phyloP scores from a whole-genome alignment of 2,797 vertebrate species.

The Masticophis lateralis region DNA sequence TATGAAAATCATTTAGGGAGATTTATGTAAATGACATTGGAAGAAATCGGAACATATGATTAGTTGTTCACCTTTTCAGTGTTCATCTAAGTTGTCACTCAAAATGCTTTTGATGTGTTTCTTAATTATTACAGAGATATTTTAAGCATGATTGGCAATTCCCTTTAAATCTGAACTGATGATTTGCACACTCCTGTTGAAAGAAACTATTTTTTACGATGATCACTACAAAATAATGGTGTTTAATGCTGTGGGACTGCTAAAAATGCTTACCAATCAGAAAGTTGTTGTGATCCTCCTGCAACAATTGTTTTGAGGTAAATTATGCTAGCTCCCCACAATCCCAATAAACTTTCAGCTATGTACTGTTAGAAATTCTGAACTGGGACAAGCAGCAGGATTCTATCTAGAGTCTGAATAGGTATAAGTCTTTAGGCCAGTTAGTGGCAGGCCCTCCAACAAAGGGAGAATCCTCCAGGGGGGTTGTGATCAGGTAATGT shows the following conservation, averaged over 20 bases:
- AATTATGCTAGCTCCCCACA: background rate
- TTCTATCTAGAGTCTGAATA: background rate
- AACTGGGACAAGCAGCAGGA: background rate
- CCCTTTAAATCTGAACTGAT: background rate
- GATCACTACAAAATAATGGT: background rate
- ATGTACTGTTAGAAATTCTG: background rate
- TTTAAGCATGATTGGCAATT: background rate
- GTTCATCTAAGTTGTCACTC: background rate
- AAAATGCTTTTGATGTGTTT: background rate
- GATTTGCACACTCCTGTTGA: background rate
- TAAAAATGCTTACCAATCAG: background rate
- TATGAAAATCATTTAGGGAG: background rate
- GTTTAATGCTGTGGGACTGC: background rate
- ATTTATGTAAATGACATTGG: background rate
- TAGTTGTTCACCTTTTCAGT: slow-evolving; percentile 1
- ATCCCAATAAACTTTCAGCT: background rate
- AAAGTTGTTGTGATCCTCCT: background rate
- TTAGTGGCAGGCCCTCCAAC: background rate
- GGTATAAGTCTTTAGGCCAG: background rate
- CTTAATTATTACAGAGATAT: background rate
- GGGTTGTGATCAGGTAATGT: background rate
- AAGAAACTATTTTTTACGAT: background rate
- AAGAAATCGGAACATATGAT: background rate
- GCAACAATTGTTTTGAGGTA: background rate
- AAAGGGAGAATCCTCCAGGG: background rate